Percentiles rank a stretch among this genome's conserved stretches.
phyloP scores from a whole-genome alignment of 2,888 invertebrate genomes.

The Monopis laevigella region DNA sequence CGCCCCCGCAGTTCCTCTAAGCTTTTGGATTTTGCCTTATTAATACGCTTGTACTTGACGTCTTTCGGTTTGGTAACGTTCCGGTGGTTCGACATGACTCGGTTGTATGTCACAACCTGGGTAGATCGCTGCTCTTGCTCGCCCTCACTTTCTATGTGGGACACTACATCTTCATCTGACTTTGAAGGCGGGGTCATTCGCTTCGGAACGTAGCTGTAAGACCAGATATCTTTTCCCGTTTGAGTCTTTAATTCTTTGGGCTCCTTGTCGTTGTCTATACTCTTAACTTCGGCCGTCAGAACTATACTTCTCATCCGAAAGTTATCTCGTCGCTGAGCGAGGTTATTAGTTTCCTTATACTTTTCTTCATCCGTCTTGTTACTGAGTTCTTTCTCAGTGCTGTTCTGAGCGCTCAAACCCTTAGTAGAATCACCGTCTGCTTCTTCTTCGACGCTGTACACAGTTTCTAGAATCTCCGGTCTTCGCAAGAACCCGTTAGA shows the following conservation, averaged over 20 bases:
- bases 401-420: conserved; percentile 57
- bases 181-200: conserved; percentile 51
- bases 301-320: conserved; percentile 57
- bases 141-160: conserved; percentile 46
- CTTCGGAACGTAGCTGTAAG: conserved; percentile 62
- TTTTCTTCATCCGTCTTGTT: conserved; percentile 62
- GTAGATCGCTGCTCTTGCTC: conserved; percentile 47
- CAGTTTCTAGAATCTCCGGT: conserved; percentile 84
- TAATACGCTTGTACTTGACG: conserved; percentile 90
- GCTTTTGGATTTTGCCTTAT: conserved; percentile 90
- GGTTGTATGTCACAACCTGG: conserved; percentile 80
- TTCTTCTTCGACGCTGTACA: conserved; percentile 89
- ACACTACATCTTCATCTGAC: conserved; percentile 52
- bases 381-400: conserved; percentile 55
- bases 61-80: conserved; percentile 92
- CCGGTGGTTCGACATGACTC: conserved; percentile 90
- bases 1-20: conserved; percentile 84
- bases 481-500: conserved; percentile 82
- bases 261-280: conserved; percentile 52
- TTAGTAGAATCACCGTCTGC: conserved; percentile 71
- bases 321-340: conserved; percentile 58
- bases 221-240: conserved; percentile 43
- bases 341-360: conserved; percentile 59
- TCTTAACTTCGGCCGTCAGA: conserved; percentile 52
- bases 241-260: conserved; percentile 31